phyloP scores from a whole-genome alignment of 1,140 invertebrate genomes.

The Pseudachorutes palmiensis region DNA sequence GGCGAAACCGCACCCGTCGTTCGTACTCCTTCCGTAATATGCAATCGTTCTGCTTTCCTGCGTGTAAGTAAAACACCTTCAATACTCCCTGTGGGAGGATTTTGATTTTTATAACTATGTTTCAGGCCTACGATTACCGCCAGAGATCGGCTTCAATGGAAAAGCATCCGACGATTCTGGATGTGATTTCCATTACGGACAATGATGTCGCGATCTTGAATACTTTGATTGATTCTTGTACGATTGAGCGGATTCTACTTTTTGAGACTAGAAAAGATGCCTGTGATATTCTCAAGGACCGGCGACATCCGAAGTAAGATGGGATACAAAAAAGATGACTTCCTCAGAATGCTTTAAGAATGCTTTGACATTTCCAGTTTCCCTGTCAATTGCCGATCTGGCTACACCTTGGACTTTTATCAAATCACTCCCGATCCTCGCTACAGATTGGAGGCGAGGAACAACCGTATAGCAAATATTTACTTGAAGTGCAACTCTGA shows the following conservation, averaged over 20 bases:
- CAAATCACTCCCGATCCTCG: constrained; percentile 25
- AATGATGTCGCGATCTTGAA: constrained; percentile 28
- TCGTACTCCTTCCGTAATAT: not conserved
- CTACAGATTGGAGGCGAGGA: constrained; percentile 4
- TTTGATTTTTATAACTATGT: not conserved
- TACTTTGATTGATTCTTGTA: constrained; percentile 20
- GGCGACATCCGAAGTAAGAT: not conserved
- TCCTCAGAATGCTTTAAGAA: not conserved
- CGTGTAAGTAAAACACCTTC: not conserved
- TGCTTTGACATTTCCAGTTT: constrained; percentile 19
- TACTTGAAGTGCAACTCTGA: not conserved
- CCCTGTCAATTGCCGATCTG: constrained; percentile 2
- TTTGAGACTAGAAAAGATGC: constrained; percentile 23
- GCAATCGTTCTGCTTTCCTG: not conserved
- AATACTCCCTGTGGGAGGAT: too few species aligned
- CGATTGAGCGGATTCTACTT: constrained; percentile 23
- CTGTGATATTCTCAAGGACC: constrained; percentile 13
- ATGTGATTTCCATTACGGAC: constrained; percentile 27
- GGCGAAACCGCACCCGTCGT: too few species aligned
- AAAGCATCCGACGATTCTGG: constrained; percentile 20
- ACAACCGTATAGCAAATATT: not conserved
- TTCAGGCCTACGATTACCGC: too few species aligned
- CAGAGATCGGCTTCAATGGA: not conserved
- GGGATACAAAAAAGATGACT: not conserved
- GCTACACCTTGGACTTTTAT: constrained; percentile 27